Percentiles rank a stretch among this genome's conserved stretches.
Conservation (phyloP, 2,797 vertebrate genomes). For the Enteromius paludinosus region DNA sequence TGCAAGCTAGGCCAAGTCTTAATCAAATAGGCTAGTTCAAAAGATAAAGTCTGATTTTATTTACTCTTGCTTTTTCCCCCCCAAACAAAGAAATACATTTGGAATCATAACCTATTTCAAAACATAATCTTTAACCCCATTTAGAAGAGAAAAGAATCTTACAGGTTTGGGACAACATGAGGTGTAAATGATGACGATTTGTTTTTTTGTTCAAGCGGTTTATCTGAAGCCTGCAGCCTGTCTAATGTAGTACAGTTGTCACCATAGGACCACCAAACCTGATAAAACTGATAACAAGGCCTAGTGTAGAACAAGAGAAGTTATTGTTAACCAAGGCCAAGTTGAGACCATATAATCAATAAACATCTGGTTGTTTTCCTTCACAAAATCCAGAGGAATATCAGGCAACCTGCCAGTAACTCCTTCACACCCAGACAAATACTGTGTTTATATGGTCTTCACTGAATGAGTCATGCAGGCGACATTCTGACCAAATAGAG, state of each 20-base stretch:
- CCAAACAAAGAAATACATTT: not conserved
- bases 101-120: not conserved
- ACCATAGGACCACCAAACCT: not conserved
- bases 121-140: not conserved
- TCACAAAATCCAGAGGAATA: constrained; percentile 7
- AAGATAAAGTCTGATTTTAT: not conserved
- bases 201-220: not conserved
- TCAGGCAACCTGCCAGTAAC: not conserved
- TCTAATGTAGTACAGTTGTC: constrained; percentile 2
- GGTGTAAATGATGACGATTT: not conserved
- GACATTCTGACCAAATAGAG: not conserved
- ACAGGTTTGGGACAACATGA: not conserved
- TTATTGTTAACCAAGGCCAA: not conserved
- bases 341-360: not conserved
- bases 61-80: not conserved
- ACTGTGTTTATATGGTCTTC: not conserved
- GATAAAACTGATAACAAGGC: not conserved
- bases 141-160: not conserved
- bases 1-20: not conserved
- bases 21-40: not conserved
- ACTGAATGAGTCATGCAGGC: not conserved
- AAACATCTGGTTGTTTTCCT: not conserved
- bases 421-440: constrained; percentile 16
- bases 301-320: not conserved
- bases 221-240: not conserved